Base-by-base conservation (phyloP, 2,888 invertebrate genomes). In the Cantharis rufa region DNA sequence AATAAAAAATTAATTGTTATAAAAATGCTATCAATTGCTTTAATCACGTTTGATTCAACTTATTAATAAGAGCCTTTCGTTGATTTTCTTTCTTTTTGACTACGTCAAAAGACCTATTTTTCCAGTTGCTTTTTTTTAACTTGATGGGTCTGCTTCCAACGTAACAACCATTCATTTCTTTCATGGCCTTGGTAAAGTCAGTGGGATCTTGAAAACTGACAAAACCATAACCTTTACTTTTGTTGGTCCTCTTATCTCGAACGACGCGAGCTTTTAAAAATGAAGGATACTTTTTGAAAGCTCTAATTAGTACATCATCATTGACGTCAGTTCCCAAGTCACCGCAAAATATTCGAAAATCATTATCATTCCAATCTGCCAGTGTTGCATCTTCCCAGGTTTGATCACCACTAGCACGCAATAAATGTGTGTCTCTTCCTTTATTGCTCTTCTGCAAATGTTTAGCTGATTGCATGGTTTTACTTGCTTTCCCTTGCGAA, bases 281-380 rank as follows among this genome's bases (percentile, higher is more conserved):
- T 18, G 98, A 97, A 0, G 94, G 93, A 89, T 94, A 98, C 86
- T 97, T 96, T 85, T 96, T 95, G 87, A 99, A 99, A 0, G 98
- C 98, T 82, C 99, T 91, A 0, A 96, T 96, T 15, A 99, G 90
- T 77, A 98, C 92, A 87, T 99, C 99, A 86, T 99, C 99, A 0
- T 98, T 99, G 18, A 99, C 99, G 88, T 99, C 99, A 88, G 99
- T 99, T 15, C 99, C 99, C 69, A 99, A 91, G 90, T 99, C 99
- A 15, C 99, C 99, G 87, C 98, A 98, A 89, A 99, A 99, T 89
- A 99, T 94, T 81, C 99, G 91, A 89, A 98, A 99, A 90, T 99
- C 99, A 90, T 98, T 98, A 82, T 96, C 95, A 15, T 96, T 94
- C 99, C 99, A 99, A 86, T 99, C 99, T 15, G 93, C 89, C 72